Evolutionary conservation across 2,888 invertebrate species (phyloP).

Genomic region (Frankliniella fusca): DNA sequence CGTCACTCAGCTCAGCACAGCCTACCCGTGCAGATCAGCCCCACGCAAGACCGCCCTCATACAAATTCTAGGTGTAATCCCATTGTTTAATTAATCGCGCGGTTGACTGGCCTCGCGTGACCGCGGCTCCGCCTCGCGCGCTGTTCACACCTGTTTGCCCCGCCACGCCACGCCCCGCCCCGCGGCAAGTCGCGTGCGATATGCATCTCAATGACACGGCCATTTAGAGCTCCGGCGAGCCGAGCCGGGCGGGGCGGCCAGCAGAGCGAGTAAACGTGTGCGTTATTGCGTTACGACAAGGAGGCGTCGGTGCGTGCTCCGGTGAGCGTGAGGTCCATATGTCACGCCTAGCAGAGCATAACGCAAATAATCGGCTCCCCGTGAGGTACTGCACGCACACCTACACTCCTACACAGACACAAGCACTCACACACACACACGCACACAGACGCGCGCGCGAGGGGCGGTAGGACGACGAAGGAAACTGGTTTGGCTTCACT

Average conservation of each 20-base stretch:
- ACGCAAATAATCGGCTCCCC: too few species aligned
- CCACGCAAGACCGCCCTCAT: neutral
- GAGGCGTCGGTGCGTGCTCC: neutral
- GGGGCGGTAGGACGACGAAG: too few species aligned
- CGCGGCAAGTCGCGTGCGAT: slow-evolving; percentile 8
- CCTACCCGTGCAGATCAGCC: too few species aligned
- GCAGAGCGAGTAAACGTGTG: slow-evolving; percentile 7
- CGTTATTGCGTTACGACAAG: neutral
- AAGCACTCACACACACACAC: too few species aligned
- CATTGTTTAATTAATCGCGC: slow-evolving; percentile 1
- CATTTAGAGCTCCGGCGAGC: neutral
- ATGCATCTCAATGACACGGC: slow-evolving; percentile 24
- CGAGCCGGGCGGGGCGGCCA: neutral
- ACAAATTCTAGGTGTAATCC: neutral
- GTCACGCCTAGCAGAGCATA: neutral
- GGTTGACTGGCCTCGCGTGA: slow-evolving; percentile 5
- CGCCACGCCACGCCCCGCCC: neutral
- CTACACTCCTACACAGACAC: too few species aligned
- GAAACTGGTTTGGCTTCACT: too few species aligned
- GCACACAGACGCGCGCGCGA: too few species aligned
- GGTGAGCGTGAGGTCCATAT: neutral
- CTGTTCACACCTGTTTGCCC: neutral
- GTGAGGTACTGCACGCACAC: too few species aligned
- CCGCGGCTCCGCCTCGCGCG: neutral
- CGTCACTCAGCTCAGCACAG: too few species aligned